Evolutionary conservation across 2,888 invertebrate species (phyloP).

Genomic region (Leptinotarsa haldemani): DNA sequence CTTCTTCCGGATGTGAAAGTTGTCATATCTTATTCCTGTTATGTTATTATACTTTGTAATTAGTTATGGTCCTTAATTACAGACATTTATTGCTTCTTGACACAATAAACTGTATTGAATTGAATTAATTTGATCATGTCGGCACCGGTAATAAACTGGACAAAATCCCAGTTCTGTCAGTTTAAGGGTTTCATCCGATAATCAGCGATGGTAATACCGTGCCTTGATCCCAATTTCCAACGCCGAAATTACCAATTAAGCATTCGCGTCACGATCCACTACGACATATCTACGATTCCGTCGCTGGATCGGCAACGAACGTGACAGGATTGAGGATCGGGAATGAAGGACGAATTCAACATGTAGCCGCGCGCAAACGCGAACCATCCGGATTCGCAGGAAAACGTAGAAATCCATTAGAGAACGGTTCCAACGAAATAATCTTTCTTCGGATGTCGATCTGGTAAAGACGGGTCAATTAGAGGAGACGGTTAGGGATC

Average conservation of each 20-base stretch:
- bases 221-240: not conserved
- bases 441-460: not conserved
- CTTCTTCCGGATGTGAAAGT: too few relatives aligned
- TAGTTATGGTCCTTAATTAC: too few relatives aligned
- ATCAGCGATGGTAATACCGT: not conserved
- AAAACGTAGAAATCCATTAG: slow-evolving; percentile 11
- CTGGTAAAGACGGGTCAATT: slow-evolving; percentile 1
- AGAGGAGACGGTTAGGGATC: slow-evolving; percentile 4
- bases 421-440: not conserved
- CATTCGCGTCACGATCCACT: slow-evolving; percentile 6
- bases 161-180: not conserved
- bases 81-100: too few relatives aligned
- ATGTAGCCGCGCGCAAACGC: not conserved
- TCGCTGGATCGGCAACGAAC: slow-evolving; percentile 4
- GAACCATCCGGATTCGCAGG: not conserved
- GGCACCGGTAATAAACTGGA: not conserved
- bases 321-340: slow-evolving; percentile 6
- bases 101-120: too few relatives aligned
- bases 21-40: too few relatives aligned
- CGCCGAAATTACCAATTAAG: not conserved
- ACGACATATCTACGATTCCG: slow-evolving; percentile 11
- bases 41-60: too few relatives aligned
- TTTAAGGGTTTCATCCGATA: not conserved
- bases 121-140: too few relatives aligned
- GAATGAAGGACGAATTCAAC: not conserved